Conservation (phyloP, 2,113 vertebrate species). For the Pheucticus melanocephalus region DNA sequence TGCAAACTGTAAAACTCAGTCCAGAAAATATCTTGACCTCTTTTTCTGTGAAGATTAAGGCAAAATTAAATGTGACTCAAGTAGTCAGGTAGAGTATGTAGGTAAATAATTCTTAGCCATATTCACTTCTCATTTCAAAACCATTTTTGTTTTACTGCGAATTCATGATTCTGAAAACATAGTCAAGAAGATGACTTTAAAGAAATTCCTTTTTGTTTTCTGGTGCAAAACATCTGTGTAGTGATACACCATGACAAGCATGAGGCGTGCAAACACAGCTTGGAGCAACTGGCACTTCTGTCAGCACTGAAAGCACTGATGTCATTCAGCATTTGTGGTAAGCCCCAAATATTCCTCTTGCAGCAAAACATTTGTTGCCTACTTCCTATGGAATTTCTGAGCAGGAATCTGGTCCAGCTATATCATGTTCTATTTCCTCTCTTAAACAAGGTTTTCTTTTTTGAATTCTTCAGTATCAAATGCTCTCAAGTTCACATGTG, state of each 20-base stretch:
- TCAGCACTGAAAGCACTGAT: conserved; percentile 3
- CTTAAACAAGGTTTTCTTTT: neutral
- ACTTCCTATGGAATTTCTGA: conserved; percentile 22
- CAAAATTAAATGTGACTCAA: neutral
- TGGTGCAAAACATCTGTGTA: neutral
- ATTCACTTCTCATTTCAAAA: neutral
- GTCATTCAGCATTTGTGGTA: conserved; percentile 36
- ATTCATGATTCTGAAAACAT: neutral
- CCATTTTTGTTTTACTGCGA: neutral
- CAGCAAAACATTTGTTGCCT: conserved; percentile 28
- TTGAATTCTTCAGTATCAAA: neutral
- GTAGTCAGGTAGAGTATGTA: neutral
- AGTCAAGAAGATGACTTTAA: neutral
- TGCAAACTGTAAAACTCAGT: neutral
- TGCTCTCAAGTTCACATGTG: neutral
- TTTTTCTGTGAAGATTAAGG: neutral
- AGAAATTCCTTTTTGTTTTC: neutral
- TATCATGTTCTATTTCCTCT: neutral
- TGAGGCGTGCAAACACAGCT: neutral
- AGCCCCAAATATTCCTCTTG: conserved; percentile 8
- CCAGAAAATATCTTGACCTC: neutral
- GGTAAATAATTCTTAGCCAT: neutral
- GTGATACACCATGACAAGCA: neutral
- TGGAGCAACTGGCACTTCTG: conserved; percentile 29
- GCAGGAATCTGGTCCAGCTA: neutral